Percentiles rank a stretch among this genome's conserved stretches.
Conservation (phyloP, 2,113 vertebrate species). For the Lates calcarifer region DNA sequence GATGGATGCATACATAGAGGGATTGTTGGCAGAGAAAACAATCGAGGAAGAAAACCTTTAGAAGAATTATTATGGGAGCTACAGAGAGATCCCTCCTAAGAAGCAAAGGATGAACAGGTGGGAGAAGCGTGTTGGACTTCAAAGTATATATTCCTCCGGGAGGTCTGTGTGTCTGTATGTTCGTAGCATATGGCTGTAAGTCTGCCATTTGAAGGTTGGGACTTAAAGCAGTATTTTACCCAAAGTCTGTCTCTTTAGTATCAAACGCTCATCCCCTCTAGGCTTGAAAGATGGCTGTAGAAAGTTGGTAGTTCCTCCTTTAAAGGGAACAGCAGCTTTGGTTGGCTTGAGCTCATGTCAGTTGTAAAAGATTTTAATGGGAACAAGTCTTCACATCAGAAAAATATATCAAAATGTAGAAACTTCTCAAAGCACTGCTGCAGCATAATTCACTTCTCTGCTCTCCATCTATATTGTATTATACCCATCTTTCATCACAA, state of each 20-base stretch:
- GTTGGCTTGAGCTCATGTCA: background rate
- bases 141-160: conserved; percentile 53
- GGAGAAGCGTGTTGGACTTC: conserved; percentile 51
- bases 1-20: conserved; percentile 15
- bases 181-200: conserved; percentile 12
- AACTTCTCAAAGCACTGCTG: no score
- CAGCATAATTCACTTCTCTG: no score
- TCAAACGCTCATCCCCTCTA: background rate
- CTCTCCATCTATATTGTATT: background rate
- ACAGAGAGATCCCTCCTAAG: conserved; percentile 39
- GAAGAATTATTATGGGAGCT: conserved; percentile 39
- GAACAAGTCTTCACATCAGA: background rate
- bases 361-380: background rate
- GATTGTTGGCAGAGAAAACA: conserved; percentile 30
- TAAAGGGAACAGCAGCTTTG: background rate
- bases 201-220: conserved; percentile 21
- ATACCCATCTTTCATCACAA: no score
- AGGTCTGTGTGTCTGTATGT: conserved; percentile 26
- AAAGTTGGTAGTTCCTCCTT: background rate
- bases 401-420: background rate
- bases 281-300: background rate
- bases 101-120: conserved; percentile 45
- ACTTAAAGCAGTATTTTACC: background rate
- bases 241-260: conserved; percentile 1
- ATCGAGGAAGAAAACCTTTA: conserved; percentile 38